Base-by-base conservation (phyloP, 2,888 invertebrate species). In the Drosophila pegasa region DNA sequence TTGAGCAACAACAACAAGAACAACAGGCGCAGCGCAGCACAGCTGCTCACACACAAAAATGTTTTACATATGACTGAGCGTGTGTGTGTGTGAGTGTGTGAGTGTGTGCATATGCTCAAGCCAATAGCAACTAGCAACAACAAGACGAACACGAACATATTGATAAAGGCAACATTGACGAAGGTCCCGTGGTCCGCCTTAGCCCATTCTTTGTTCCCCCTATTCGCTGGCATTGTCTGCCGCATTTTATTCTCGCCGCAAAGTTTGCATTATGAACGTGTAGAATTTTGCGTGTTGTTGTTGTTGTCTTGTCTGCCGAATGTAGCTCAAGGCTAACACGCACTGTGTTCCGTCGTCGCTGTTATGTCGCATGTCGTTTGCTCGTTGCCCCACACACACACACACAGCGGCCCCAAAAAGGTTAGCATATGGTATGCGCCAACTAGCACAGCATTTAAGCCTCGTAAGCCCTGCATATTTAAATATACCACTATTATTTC, bases 301-400 rank as follows among this genome's bases (percentile, higher is more conserved):
- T 56, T 52, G 60, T 68, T 66, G 59, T 58, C 67, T 58, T 58
- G 63, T 68, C 77, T 63, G 51, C 71, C 52, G 58, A 62, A 78
- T 84, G 81, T 81, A 78, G 80, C 78, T 65, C 80, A 81, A 81
- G 80, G 80, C 80, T 84, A 63, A 58, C 73, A 81, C 80, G 78
- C 80, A 84, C 79, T 76, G 41, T 60, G 56, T 56, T 56, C 60
- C 48, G 48, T 43, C 61, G 33, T 50, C 51, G 40, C 29, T 48
- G 38, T 61, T 31, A 12, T 45, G 50, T 59, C 69, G 51, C 47
- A 48, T 50, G 31, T 60, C 33, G 16, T 57, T 55, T 55, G 43
- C 48, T 29, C 18, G 22, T 50, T n/a, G 31, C n/a, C 48, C 10
- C 31, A 8, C 58, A 37, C 54, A 52, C 68, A 51, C 38, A n/a